These are phyloP conservation scores for Scomber japonicus DNA, from an alignment of 2,113 vertebrate species.

Conservation along the genomic window DNA sequence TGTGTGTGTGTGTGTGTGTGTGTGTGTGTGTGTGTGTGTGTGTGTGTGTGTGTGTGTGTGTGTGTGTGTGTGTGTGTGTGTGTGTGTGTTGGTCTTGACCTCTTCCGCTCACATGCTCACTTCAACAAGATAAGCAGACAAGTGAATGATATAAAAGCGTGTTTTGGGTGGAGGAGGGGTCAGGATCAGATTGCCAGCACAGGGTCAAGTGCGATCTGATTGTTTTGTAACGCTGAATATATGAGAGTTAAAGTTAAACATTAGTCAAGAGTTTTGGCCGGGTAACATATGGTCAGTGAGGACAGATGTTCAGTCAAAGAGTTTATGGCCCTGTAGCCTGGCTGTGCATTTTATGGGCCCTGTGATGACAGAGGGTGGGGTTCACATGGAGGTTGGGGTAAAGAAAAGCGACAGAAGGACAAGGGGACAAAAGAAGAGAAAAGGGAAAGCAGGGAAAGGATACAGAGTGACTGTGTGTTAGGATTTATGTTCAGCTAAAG, in stretches of 20 bases:
- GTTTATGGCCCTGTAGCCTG: slow-evolving; percentile 43
- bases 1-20: neutral
- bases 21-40: neutral
- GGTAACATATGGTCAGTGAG: slow-evolving; percentile 27
- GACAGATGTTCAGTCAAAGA: slow-evolving; percentile 63
- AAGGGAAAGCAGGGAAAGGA: neutral
- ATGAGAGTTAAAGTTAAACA: slow-evolving; percentile 6
- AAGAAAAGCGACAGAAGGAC: slow-evolving; percentile 6
- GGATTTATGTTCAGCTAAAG: neutral
- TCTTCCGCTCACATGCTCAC: slow-evolving; percentile 8
- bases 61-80: neutral
- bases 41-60: slow-evolving; percentile 5
- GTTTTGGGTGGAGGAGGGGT: neutral
- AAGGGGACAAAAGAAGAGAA: neutral
- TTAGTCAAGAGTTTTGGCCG: slow-evolving; percentile 12
- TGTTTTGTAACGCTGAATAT: slow-evolving; percentile 10
- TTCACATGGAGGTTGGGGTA: slow-evolving; percentile 27
- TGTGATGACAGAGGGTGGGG: slow-evolving; percentile 47
- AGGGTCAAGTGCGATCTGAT: slow-evolving; percentile 2
- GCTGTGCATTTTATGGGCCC: slow-evolving; percentile 44
- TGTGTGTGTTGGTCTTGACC: neutral
- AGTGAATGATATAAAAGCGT: neutral
- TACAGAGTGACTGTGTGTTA: neutral
- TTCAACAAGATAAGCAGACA: neutral
- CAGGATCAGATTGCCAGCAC: neutral